Percentiles rank a stretch among this genome's conserved stretches.
Evolutionary conservation across 2,113 vertebrate genomes (phyloP).

Genomic region (Anser brachyrhynchus): DNA sequence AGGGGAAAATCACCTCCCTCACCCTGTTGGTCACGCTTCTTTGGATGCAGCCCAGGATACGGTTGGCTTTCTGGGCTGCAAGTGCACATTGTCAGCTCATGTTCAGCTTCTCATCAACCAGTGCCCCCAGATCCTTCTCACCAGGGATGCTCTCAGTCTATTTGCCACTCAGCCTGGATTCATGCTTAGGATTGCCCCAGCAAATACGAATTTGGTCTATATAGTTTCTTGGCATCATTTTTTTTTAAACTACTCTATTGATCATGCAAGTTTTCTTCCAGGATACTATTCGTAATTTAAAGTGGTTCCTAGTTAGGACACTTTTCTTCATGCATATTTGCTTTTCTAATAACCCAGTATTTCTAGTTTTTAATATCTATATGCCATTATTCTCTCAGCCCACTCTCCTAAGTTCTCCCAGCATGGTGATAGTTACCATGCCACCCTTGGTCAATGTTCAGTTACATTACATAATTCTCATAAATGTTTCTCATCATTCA

Average conservation of each 20-base stretch:
- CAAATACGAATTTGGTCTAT: background rate
- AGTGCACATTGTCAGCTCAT: no score
- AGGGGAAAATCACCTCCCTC: no score
- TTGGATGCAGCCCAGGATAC: no score
- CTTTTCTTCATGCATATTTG: background rate
- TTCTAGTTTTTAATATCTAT: background rate
- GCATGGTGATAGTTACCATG: accelerated
- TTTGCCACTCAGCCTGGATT: no score
- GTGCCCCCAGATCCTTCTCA: no score
- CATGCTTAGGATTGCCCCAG: no score
- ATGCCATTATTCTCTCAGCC: background rate
- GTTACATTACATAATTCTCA: background rate
- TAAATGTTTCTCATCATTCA: background rate
- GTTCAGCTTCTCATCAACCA: no score
- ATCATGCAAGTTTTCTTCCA: background rate
- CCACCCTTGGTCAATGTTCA: background rate
- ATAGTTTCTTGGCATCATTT: background rate
- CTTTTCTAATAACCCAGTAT: background rate
- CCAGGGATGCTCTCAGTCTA: no score
- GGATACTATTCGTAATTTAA: background rate
- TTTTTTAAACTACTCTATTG: background rate
- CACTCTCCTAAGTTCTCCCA: background rate
- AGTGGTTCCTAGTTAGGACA: background rate
- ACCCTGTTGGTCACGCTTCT: no score
- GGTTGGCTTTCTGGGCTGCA: no score